Evolutionary conservation across 2,888 invertebrate genomes (phyloP).

Genomic region (Tricholauxania praeusta): DNA sequence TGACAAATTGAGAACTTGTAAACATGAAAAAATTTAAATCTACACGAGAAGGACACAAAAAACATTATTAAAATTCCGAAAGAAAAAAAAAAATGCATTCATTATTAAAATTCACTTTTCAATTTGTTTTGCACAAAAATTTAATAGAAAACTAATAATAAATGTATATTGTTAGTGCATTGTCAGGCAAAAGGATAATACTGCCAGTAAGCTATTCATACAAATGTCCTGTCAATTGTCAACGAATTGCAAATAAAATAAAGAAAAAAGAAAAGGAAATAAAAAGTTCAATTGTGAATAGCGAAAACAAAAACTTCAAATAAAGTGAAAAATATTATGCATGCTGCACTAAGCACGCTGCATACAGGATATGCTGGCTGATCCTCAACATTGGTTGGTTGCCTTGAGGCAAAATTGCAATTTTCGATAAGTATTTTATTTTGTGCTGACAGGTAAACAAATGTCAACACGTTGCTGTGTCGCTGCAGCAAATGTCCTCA

Average conservation of each 20-base stretch:
- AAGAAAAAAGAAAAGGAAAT: neutral
- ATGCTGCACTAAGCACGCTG: conserved; percentile 5
- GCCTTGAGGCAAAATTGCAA: conserved; percentile 1
- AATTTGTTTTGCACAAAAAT: too few species aligned
- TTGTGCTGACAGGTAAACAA: conserved; percentile 22
- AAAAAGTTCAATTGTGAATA: neutral
- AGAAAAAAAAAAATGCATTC: too few species aligned
- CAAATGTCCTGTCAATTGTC: conserved; percentile 13
- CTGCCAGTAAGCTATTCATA: neutral
- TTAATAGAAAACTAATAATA: too few species aligned
- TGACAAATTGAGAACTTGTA: too few species aligned
- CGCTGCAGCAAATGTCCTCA: conserved; percentile 14
- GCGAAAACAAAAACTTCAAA: too few species aligned
- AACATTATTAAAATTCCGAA: too few species aligned
- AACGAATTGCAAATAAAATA: neutral
- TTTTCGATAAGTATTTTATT: conserved; percentile 1
- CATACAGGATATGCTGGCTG: neutral
- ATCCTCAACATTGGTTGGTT: neutral
- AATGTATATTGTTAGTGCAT: too few species aligned
- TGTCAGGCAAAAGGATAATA: too few species aligned
- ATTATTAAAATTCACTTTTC: too few species aligned
- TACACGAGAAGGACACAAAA: too few species aligned
- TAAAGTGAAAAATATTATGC: neutral
- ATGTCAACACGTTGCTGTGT: conserved; percentile 16
- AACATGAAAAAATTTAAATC: too few species aligned